Base-by-base conservation (phyloP, 1,140 invertebrate genomes). In the Zaprionus camerounensis region DNA sequence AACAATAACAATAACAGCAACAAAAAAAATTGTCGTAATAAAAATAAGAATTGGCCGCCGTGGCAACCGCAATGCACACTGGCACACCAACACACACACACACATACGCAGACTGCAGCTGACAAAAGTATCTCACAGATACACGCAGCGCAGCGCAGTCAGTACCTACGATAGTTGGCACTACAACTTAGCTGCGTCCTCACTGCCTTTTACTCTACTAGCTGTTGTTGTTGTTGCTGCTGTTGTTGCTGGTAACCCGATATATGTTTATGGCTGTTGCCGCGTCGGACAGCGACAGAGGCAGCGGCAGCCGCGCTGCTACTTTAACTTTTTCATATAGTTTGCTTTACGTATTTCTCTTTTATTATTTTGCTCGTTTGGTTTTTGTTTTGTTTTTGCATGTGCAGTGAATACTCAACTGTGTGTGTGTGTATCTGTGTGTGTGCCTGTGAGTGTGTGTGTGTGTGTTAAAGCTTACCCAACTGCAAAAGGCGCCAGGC, bases 201-300 rank as follows among this genome's bases (percentile, higher is more conserved):
- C 69, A 66, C 56, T 36, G 62, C 72, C 57, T 63, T 68, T 61
- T 31, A 65, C 46, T 38, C 20, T 13, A 31, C 20, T 36, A 44
- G 13, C 28, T 75, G 61, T 28, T 68, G 12, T 51, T 61, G 59
- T 46, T 75, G 55, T 64, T 74, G 24, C 17, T 17, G 83, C 76
- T 81, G 57, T 67, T 77, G 83, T 79, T 81, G 69, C 44, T 74
- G 83, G 83, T 87, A 87, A 87, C 85, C 76, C 69, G 83, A 87
- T 87, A 87, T 88, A 87, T 87, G 83, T 87, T 87, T 87, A 87
- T 87, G 83, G 83, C 84, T 87, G 85, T 84, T 85, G 84, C 84
- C 84, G 87, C 84, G 64, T 75, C 79, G 57, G 49, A 71, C 78
- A 57, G 28, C 62, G 13, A 22, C 55, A 70, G 24, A 6, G 7